These are phyloP conservation scores for Elmis aenea DNA, from an alignment of 2,888 invertebrate species.

Conservation along the genomic window DNA sequence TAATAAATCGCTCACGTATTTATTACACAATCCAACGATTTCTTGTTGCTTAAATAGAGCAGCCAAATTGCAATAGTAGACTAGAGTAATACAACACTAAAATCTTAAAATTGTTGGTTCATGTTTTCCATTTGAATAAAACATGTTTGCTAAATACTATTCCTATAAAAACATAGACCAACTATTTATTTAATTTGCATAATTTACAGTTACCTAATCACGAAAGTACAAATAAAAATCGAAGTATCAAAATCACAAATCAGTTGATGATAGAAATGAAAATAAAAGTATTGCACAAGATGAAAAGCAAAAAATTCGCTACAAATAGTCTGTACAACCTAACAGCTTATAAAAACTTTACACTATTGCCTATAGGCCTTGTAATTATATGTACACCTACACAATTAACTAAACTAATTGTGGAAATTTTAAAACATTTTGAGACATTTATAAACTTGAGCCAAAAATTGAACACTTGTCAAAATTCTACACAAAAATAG, in stretches of 20 bases:
- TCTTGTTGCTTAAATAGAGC: constrained; percentile 13
- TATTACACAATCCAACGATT: background rate
- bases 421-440: constrained; percentile 29
- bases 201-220: constrained; percentile 12
- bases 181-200: constrained; percentile 12
- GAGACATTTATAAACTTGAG: constrained; percentile 37
- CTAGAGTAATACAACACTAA: constrained; percentile 35
- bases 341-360: constrained; percentile 40
- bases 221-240: constrained; percentile 16
- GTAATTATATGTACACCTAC: constrained; percentile 38
- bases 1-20: background rate
- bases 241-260: constrained; percentile 18
- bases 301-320: constrained; percentile 19
- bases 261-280: constrained; percentile 11
- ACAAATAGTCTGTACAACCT: constrained; percentile 39
- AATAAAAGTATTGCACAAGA: constrained; percentile 29
- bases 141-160: too few relatives aligned
- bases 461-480: constrained; percentile 24
- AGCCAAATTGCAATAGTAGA: constrained; percentile 33
- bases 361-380: constrained; percentile 38
- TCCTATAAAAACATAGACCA: constrained; percentile 8
- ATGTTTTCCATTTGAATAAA: too few relatives aligned
- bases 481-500: constrained; percentile 15
- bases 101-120: too few relatives aligned
- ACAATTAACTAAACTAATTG: constrained; percentile 25